phyloP scores from a whole-genome alignment of 2,888 invertebrate genomes.

The Philereme transversata region DNA sequence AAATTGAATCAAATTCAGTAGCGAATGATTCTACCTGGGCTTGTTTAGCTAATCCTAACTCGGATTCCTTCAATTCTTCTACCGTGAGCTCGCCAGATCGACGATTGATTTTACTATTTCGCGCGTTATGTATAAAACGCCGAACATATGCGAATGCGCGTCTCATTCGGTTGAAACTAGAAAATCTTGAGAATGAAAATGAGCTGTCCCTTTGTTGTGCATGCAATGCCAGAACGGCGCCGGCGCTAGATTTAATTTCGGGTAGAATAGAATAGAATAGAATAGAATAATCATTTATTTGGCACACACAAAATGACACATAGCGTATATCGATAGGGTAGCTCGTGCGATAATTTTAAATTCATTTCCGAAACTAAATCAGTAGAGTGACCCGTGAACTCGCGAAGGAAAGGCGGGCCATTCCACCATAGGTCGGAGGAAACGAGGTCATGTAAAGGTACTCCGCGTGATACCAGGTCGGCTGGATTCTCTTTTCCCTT shows the following conservation, averaged over 20 bases:
- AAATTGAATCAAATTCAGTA: constrained; percentile 2
- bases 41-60: neutral
- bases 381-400: neutral
- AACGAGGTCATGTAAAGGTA: constrained; percentile 1
- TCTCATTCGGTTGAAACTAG: constrained; percentile 12
- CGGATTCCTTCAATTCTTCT: constrained; percentile 10
- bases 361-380: no score
- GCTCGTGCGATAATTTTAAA: no score
- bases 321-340: no score
- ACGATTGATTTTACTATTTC: constrained; percentile 6
- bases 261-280: no score
- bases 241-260: no score
- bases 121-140: constrained; percentile 18
- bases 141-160: constrained; percentile 5
- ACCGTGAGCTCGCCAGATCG: constrained; percentile 8
- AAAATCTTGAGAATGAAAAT: constrained; percentile 20
- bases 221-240: no score
- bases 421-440: constrained; percentile 18
- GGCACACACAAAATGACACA: no score
- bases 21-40: constrained; percentile 6
- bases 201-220: neutral
- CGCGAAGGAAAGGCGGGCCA: constrained; percentile 14
- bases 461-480: constrained; percentile 17
- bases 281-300: no score
- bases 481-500: neutral